Evolutionary conservation across 2,113 vertebrate species (phyloP), one percentile per base, ranked within the genome.

Genomic region (Oncorhynchus kisutch): DNA sequence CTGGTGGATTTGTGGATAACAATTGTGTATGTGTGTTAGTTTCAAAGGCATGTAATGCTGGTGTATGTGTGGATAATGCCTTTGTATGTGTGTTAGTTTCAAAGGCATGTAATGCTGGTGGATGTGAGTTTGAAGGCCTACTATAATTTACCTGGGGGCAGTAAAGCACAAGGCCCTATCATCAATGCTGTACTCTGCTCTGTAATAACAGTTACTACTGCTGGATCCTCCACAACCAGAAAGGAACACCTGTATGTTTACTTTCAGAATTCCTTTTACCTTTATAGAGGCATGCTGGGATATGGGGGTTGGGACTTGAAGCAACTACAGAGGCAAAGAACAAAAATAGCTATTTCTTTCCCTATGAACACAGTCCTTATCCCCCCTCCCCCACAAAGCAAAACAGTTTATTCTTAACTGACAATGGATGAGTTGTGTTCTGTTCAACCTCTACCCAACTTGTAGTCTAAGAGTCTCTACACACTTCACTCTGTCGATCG

Each of bases 221-320:
- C 51, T 54, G 51, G 51, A 54, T 54, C 16, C 51, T 18, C 76
- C 70, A n/a, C 1, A 73, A 88, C 82, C 82, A 90, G 88, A 84
- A 91, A 90, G 88, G 83, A 92, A 92, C 92, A 93, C 85, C 91
- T 93, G 90, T 84, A 85, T 85, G 81, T 81, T 85, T 86, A 90
- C 87, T 89, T 90, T 91, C 83, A 91, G 89, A 91, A 86, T 87
- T 90, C 78, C 79, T 72, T 74, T 74, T 34, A 49, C 71, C 62
- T 87, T 89, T 88, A 51, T 84, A 74, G 60, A 66, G 78, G 81
- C 68, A 54, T 5, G 12, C 51, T 54, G 51, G 51, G 51, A 54
- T 54, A 54, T 54, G 51, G 51, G 51, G 51, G 51, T 78, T 78
- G 65, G 74, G 62, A 70, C 78, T 73, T 85, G 84, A 69, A 70